phyloP scores from a whole-genome alignment of 92 coral and sea anemone genomes.

The Meandrina meandrites region DNA sequence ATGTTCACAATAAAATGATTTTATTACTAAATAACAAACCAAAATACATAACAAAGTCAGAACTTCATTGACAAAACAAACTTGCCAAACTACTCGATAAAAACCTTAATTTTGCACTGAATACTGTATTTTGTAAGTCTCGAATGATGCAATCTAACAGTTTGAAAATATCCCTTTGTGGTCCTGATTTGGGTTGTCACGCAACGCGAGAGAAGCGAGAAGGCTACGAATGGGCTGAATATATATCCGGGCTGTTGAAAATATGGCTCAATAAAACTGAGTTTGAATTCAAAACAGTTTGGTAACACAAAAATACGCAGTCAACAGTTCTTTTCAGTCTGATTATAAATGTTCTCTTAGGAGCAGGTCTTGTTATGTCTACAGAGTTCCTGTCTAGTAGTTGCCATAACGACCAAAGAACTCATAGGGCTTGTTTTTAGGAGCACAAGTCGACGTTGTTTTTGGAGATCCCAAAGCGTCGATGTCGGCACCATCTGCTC shows the following conservation, averaged over 20 bases:
- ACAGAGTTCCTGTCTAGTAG: not conserved
- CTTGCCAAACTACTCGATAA: no score
- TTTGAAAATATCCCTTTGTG: no score
- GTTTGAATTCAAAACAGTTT: not conserved
- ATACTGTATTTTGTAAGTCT: no score
- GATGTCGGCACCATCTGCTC: constrained; percentile 47
- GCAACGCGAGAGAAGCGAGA: not conserved
- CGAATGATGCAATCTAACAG: no score
- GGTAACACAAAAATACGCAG: not conserved
- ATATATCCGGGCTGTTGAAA: no score
- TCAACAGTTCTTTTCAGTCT: not conserved
- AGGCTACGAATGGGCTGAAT: not conserved
- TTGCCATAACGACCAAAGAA: constrained; percentile 53
- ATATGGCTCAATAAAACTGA: not conserved
- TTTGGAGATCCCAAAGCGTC: constrained; percentile 53
- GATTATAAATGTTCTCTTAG: not conserved
- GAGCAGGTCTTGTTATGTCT: not conserved
- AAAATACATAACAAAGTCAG: no score
- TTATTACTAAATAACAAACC: no score
- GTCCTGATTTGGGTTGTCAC: not conserved
- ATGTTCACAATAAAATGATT: no score
- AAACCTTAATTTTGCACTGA: no score
- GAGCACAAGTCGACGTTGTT: constrained; percentile 50
- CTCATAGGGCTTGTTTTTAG: constrained; percentile 52
- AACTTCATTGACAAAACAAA: no score